Percentiles rank a stretch among this genome's conserved stretches.
Evolutionary conservation across 2,888 invertebrate species (phyloP).

Genomic region (Cistogaster globosa): DNA sequence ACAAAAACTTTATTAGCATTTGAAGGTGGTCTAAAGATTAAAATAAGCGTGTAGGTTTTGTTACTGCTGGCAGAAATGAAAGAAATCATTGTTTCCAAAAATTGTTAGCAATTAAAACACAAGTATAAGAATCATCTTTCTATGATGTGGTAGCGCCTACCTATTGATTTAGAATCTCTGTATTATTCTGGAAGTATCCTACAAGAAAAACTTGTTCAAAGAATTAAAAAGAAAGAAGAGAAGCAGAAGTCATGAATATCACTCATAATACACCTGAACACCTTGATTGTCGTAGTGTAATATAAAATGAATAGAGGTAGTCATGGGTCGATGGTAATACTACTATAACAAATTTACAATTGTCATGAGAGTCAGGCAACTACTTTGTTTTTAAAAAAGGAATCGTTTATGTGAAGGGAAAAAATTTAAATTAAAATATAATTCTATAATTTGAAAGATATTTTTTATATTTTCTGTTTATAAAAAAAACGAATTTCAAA

Average conservation of each 20-base stretch:
- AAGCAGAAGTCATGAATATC: constrained; percentile 56
- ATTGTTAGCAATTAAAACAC: no score
- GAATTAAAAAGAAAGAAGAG: not conserved
- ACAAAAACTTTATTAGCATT: no score
- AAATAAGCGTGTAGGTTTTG: no score
- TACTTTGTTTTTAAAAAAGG: not conserved
- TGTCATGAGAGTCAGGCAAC: not conserved
- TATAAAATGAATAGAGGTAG: not conserved
- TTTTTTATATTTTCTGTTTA: no score
- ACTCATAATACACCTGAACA: constrained; percentile 58
- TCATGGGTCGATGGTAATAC: constrained; percentile 3
- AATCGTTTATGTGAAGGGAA: no score
- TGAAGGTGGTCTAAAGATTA: no score
- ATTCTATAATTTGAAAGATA: no score
- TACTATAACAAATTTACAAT: constrained; percentile 25
- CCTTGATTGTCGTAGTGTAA: constrained; percentile 48
- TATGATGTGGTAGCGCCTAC: no score
- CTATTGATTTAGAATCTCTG: constrained; percentile 1
- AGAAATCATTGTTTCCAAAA: no score
- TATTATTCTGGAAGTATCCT: not conserved
- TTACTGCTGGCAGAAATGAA: no score
- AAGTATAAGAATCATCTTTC: no score
- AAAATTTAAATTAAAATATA: no score
- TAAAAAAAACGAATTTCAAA: constrained; percentile 32
- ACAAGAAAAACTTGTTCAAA: not conserved